Conservation (phyloP, 2,113 vertebrate species). For the Hypocryptadius cinnamomeus region DNA sequence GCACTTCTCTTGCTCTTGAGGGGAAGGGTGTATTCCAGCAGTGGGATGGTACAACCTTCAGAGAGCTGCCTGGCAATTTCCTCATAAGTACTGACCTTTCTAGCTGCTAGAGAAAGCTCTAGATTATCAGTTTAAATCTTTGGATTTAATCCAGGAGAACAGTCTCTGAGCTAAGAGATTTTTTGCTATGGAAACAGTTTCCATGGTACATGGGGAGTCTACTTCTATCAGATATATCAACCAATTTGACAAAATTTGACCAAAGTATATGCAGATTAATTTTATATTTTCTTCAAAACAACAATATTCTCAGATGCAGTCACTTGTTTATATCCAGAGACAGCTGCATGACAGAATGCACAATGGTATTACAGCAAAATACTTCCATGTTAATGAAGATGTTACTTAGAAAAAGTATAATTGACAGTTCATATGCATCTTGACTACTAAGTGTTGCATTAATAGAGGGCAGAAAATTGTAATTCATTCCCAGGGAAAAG, state of each 20-base stretch:
- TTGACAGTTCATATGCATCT: neutral
- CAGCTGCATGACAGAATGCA: neutral
- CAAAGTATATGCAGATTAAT: neutral
- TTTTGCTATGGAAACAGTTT: conserved; percentile 36
- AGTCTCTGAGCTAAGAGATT: neutral
- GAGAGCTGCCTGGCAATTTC: neutral
- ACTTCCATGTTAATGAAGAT: neutral
- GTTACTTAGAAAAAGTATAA: neutral
- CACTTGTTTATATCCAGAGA: neutral
- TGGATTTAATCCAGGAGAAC: conserved; percentile 37
- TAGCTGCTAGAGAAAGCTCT: neutral
- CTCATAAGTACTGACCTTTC: neutral
- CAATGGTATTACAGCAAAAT: neutral
- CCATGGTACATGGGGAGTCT: neutral
- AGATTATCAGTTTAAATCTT: neutral
- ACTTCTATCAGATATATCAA: neutral
- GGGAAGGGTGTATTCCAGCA: neutral
- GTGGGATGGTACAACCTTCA: neutral
- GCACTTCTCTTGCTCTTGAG: neutral
- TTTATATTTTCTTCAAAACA: neutral
- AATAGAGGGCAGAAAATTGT: neutral
- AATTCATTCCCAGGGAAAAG: neutral
- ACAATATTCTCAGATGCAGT: neutral
- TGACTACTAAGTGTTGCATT: neutral
- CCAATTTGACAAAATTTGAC: neutral